These are phyloP conservation scores for Eulithis prunata DNA, from an alignment of 2,888 invertebrate species.

Conservation along the genomic window DNA sequence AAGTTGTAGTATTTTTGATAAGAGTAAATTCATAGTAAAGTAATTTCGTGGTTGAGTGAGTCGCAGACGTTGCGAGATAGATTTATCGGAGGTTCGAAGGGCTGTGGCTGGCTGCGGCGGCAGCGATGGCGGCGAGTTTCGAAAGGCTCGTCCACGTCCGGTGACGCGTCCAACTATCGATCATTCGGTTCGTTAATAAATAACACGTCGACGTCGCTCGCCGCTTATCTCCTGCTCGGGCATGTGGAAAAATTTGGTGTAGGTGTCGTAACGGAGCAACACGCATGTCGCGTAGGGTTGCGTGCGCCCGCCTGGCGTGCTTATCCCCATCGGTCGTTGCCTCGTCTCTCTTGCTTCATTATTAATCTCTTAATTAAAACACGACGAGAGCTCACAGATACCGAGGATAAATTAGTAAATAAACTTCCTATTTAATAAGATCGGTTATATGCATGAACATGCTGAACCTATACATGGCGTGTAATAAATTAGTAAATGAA, in stretches of 20 bases:
- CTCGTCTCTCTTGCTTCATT: slow-evolving; percentile 63
- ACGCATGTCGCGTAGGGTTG: slow-evolving; percentile 77
- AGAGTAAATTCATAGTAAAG: slow-evolving; percentile 17
- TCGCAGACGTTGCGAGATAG: slow-evolving; percentile 63
- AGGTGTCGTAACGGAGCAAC: slow-evolving; percentile 83
- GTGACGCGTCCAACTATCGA: slow-evolving; percentile 83
- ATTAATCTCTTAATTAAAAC: slow-evolving; percentile 75
- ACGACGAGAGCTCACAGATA: slow-evolving; percentile 27
- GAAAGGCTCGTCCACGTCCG: slow-evolving; percentile 81
- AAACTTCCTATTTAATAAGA: slow-evolving; percentile 25
- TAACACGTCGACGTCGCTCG: slow-evolving; percentile 81
- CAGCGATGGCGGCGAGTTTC: slow-evolving; percentile 68
- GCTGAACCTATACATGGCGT: slow-evolving; percentile 19
- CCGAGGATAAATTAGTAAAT: slow-evolving; percentile 30
- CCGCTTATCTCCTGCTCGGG: slow-evolving; percentile 82
- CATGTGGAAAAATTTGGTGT: slow-evolving; percentile 84
- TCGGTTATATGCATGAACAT: slow-evolving; percentile 1
- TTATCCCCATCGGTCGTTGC: slow-evolving; percentile 71
- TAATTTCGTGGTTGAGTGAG: slow-evolving; percentile 56
- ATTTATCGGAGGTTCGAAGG: slow-evolving; percentile 60
- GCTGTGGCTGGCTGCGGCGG: slow-evolving; percentile 44
- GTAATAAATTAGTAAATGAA: slow-evolving; percentile 32
- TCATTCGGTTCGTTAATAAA: slow-evolving; percentile 85
- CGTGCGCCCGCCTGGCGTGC: slow-evolving; percentile 71
- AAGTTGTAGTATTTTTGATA: slow-evolving; percentile 15